Base-by-base conservation (phyloP, 64 coral and sea anemone genomes). In the Astreopora myriophthalma region DNA sequence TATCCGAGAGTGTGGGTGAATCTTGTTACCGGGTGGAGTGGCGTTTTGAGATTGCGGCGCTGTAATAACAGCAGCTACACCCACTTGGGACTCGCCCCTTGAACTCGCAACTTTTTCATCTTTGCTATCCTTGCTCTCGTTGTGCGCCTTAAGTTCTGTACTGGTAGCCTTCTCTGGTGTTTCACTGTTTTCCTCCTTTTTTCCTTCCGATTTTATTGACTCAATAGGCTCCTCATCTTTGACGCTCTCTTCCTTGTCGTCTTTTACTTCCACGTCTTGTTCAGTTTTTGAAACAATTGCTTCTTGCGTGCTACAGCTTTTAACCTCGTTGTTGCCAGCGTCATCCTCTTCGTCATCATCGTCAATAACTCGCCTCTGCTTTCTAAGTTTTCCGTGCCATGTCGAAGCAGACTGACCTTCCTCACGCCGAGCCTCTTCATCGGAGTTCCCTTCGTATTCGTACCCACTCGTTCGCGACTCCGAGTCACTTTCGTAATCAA, bases 391-490 rank as follows among this genome's bases (percentile, higher is more conserved):
- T 17, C 93, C 52, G 28, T 91, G 90, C 35, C 87, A 80, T 63
- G 86, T 81, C 22, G 90, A 91, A 13, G 58, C 52, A 34, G 19
- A 48, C 42, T 73, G 81, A 30, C 79, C 23, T 17, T 93, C 10
- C 17, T 55, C 51, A 14, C 51, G 12, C 51, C 17, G 51, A 14
- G 51, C 13, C 8, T 55, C 97, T 5, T 93, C 94, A 12, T 93
- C 94, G 22, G 94, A 87, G 34, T 88, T 96, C 1, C 71, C 97
- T n/a, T 74, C 94, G 20, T 49, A 93, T 48, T 95, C 94, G 75
- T 91, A 96, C 23, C 95, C 91, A 61, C 96, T 98, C 48, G 39
- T 68, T 32, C 91, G 80, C 24, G 97, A 99, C 62, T 99, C 97
- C 12, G 91, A 86, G 28, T 96, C 97, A 44, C 94, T 96, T 2